Evolutionary conservation across 2,113 vertebrate species (phyloP).

Genomic region (Scortum barcoo): DNA sequence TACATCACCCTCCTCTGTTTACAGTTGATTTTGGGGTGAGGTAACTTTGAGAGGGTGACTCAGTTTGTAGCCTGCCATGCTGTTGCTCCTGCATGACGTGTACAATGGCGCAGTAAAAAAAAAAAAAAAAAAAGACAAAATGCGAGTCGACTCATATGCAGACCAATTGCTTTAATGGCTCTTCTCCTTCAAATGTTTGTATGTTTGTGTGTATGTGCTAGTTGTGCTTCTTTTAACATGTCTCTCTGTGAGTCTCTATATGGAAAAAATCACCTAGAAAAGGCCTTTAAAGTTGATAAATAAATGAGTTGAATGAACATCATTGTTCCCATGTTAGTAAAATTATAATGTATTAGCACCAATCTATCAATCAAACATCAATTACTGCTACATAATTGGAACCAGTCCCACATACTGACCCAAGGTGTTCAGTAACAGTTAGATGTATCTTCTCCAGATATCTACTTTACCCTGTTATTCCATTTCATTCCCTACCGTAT

Average conservation of each 20-base stretch:
- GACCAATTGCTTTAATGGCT: too few species aligned
- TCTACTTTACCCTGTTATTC: background rate
- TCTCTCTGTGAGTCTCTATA: background rate
- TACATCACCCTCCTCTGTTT: too few species aligned
- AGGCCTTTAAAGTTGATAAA: slow-evolving; percentile 17
- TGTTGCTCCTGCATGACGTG: too few species aligned
- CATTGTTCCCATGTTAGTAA: background rate
- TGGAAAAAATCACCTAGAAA: background rate
- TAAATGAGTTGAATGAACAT: slow-evolving; percentile 4
- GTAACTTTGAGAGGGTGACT: too few species aligned
- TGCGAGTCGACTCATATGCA: too few species aligned
- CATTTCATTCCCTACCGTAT: background rate
- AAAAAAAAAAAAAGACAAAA: too few species aligned
- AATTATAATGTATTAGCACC: background rate
- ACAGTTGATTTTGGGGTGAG: too few species aligned
- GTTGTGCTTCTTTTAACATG: background rate
- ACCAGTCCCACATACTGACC: background rate
- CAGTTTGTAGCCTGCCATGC: too few species aligned
- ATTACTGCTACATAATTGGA: background rate
- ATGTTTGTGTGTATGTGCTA: too few species aligned
- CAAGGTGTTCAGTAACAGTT: background rate
- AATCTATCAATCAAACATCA: background rate
- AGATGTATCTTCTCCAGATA: background rate
- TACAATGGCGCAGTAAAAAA: too few species aligned
- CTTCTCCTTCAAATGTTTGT: too few species aligned